Evolutionary conservation across 1,140 invertebrate species (phyloP).

Genomic region (Anadara kagoshimensis): DNA sequence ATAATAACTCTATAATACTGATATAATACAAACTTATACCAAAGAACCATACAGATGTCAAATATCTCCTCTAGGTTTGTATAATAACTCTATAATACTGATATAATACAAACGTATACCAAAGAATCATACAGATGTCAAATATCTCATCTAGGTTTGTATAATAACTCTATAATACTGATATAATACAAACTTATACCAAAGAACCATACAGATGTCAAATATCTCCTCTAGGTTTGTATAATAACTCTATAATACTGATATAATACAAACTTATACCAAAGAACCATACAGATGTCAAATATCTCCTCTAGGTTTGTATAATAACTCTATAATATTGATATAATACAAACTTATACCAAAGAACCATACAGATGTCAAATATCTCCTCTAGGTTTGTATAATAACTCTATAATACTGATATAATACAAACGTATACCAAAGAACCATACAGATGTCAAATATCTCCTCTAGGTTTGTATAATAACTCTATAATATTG

Average conservation of each 20-base stretch:
- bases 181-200: constrained; percentile 2
- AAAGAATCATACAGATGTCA: not conserved
- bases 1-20: not conserved
- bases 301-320: too few species aligned
- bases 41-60: not conserved
- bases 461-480: too few species aligned
- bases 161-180: not conserved
- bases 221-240: too few species aligned
- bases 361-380: not conserved
- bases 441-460: not conserved
- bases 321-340: not conserved
- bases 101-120: constrained; percentile 1
- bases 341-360: constrained; percentile 2
- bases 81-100: not conserved
- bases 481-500: not conserved
- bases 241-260: not conserved
- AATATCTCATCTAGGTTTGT: too few species aligned
- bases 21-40: constrained; percentile 2
- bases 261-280: constrained; percentile 2
- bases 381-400: too few species aligned
- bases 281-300: not conserved
- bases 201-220: not conserved
- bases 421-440: constrained; percentile 1
- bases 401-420: not conserved
- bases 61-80: too few species aligned